Evolutionary conservation across 2,797 vertebrate genomes (phyloP), one percentile per base, ranked within the genome.

Genomic region (Uromys caudimaculatus): DNA sequence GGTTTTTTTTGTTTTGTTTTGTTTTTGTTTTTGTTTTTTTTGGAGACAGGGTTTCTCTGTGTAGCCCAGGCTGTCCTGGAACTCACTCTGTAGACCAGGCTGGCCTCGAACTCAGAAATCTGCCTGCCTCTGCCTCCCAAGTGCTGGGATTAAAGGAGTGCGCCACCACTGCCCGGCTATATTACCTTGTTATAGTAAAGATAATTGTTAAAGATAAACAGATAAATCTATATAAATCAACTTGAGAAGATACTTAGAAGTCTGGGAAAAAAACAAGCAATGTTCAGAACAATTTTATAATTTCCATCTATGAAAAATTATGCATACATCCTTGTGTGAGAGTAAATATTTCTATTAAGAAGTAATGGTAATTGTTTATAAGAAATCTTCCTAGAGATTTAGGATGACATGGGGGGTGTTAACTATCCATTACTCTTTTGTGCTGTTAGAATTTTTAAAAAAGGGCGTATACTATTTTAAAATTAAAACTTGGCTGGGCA

Each of bases 171-270:
- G n/a, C n/a, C n/a, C n/a, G n/a, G n/a, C n/a, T n/a, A n/a, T 35
- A 67, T 67, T 67, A 67, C 32, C 0, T 0, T 67, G 67, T 71
- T 38, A 71, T 13, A 64, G 62, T 64, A 32, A 13, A 64, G 62
- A 52, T 35, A 67, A 32, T 87, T 85, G 32, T 83, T 92, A 75
- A 93, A 96, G 90, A 85, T 24, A 67, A 89, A 52, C 14, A 88
- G 35, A 24, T 41, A 86, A 67, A 62, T 62, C 52, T 91, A 35
- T 3, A 50, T 32, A 67, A n/a, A 64, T 60, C 50, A 17, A 93
- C 89, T n/a, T 10, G 58, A 73, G 79, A 96, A 95, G 38, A 58
- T 86, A 62, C n/a, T 94, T 44, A 38, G 8, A 71, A 71, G 67
- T n/a, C 67, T 71, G 8, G 77, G 76, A 77, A 77, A 35, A 52